Percentiles rank a stretch among this genome's conserved stretches.
phyloP scores from a whole-genome alignment of 2,888 invertebrate species.

The Ectemnius cavifrons region DNA sequence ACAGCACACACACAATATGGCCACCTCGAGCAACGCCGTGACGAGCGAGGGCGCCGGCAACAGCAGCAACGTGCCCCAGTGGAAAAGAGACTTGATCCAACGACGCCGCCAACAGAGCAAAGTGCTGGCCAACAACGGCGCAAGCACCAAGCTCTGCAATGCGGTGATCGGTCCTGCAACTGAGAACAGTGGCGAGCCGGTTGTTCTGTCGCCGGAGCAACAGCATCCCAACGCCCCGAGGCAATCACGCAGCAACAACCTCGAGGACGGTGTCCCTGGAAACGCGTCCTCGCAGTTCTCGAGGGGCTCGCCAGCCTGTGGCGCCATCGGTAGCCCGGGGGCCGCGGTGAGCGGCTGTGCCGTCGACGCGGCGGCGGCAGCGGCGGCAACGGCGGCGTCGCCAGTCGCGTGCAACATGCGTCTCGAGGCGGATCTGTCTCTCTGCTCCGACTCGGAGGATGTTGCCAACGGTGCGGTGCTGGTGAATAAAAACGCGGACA shows the following conservation, averaged over 20 bases:
- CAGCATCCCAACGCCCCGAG: neutral
- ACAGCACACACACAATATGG: constrained; percentile 59
- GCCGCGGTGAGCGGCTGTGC: constrained; percentile 20
- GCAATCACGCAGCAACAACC: neutral
- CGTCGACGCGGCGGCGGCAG: constrained; percentile 32
- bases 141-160: constrained; percentile 65
- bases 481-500: constrained; percentile 66
- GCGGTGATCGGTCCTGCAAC: constrained; percentile 52
- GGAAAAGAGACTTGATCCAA: constrained; percentile 91
- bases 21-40: constrained; percentile 62
- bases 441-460: constrained; percentile 70
- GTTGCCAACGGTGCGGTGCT: constrained; percentile 58
- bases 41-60: constrained; percentile 31
- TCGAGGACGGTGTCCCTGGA: constrained; percentile 25
- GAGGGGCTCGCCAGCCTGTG: constrained; percentile 41
- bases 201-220: neutral
- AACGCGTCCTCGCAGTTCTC: constrained; percentile 31
- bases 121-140: constrained; percentile 67
- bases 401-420: constrained; percentile 76
- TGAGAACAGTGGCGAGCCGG: constrained; percentile 3
- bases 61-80: constrained; percentile 83
- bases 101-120: constrained; percentile 81
- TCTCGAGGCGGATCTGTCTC: constrained; percentile 71
- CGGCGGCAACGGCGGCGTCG: constrained; percentile 52
- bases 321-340: constrained; percentile 43